phyloP scores from a whole-genome alignment of 2,113 vertebrate species.

The Thamnophis sirtalis region DNA sequence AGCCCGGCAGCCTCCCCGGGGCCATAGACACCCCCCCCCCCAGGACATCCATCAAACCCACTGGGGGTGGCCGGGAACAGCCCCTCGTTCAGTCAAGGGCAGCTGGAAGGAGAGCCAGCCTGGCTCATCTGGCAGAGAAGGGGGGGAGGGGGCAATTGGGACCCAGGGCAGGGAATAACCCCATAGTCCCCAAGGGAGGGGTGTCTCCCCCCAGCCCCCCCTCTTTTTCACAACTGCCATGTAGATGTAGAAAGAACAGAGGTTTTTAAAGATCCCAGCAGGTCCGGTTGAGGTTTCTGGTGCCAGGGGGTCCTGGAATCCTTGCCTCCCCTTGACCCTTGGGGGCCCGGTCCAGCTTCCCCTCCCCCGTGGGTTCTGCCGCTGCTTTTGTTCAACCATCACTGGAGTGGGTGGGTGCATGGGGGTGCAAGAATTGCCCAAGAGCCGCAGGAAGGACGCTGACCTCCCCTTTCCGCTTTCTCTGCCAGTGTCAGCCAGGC shows the following conservation, averaged over 20 bases:
- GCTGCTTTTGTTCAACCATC: not conserved
- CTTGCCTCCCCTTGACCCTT: not conserved
- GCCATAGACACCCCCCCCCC: not conserved
- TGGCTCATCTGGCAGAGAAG: not conserved
- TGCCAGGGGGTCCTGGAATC: not conserved
- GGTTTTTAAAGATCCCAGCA: not conserved
- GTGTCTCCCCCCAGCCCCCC: not conserved
- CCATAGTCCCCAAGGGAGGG: not conserved
- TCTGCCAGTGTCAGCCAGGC: not conserved
- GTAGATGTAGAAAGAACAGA: not conserved
- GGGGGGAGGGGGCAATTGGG: no score
- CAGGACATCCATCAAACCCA: not conserved
- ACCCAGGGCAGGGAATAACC: not conserved
- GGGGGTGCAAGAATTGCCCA: not conserved
- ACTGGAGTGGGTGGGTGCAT: no score
- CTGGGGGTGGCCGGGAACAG: not conserved
- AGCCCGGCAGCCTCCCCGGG: no score
- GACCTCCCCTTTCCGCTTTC: not conserved
- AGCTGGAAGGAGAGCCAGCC: not conserved
- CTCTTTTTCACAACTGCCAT: not conserved
- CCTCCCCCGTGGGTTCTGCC: not conserved
- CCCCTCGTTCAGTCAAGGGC: not conserved
- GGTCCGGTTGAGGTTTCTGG: not conserved
- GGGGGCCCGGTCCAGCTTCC: not conserved
- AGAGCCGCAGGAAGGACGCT: accelerated